Percentiles rank a stretch among this genome's conserved stretches.
Evolutionary conservation across 2,797 vertebrate species (phyloP).

Genomic region (Telmatherina bonti): DNA sequence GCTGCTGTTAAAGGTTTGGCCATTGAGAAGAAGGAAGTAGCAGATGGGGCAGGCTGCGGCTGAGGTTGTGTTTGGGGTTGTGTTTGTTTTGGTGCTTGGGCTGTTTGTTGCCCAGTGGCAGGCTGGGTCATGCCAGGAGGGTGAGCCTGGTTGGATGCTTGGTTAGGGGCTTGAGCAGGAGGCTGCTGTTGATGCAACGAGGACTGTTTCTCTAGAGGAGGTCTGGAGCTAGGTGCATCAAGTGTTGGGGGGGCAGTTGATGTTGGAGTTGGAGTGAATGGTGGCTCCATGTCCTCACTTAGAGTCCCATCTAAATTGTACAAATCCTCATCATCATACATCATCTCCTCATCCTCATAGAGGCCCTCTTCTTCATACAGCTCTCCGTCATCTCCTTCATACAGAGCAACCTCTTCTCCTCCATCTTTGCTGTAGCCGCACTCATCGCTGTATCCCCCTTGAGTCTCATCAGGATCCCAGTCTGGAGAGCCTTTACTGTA

Average conservation of each 20-base stretch:
- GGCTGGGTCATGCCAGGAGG: conserved; percentile 61
- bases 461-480: conserved; percentile 90
- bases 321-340: conserved; percentile 83
- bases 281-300: conserved; percentile 83
- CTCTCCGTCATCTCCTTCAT: conserved; percentile 81
- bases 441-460: conserved; percentile 88
- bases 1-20: conserved; percentile 84
- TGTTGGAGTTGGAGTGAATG: conserved; percentile 81
- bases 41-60: conserved; percentile 74
- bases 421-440: conserved; percentile 86
- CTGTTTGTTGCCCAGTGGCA: conserved; percentile 51
- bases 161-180: conserved; percentile 55
- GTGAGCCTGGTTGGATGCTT: conserved; percentile 66
- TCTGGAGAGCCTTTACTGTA: conserved; percentile 92
- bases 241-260: conserved; percentile 60
- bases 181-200: conserved; percentile 81
- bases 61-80: conserved; percentile 75
- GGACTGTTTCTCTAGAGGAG: conserved; percentile 83
- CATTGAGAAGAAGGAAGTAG: conserved; percentile 86
- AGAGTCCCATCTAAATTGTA: conserved; percentile 83
- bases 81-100: conserved; percentile 69
- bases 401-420: conserved; percentile 84
- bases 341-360: conserved; percentile 80
- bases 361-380: conserved; percentile 81
- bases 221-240: conserved; percentile 68